A percentile compares a stretch with the other conserved stretches of the same genome.
phyloP scores from a whole-genome alignment of 2,888 invertebrate genomes.

The Geophilus truncorum region DNA sequence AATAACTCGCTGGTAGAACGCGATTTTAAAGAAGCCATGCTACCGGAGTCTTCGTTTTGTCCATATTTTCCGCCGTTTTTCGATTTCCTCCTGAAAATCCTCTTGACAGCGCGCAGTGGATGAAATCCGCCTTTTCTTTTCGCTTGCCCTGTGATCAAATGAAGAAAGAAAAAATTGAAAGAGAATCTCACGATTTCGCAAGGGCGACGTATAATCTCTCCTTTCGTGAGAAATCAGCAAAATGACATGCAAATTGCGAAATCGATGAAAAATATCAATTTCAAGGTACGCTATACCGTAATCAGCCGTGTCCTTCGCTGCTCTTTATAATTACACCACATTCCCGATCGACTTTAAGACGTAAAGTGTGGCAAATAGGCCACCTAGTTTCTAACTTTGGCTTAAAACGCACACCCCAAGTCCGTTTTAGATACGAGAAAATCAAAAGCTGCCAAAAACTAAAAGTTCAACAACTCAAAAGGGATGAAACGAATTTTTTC shows the following conservation, averaged over 20 bases:
- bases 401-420: background rate
- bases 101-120: conserved; percentile 61
- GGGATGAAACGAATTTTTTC: background rate
- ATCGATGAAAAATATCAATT: background rate
- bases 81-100: conserved; percentile 62
- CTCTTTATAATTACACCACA: background rate
- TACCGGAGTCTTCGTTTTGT: background rate
- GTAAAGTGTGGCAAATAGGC: background rate
- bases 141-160: background rate
- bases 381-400: conserved; percentile 6
- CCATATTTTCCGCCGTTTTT: background rate
- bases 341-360: background rate
- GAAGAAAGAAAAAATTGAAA: background rate
- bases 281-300: background rate
- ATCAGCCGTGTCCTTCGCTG: background rate
- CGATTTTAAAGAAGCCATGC: conserved; percentile 51
- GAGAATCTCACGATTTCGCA: background rate
- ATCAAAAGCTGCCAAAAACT: background rate
- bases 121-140: conserved; percentile 59
- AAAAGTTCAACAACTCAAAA: background rate
- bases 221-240: background rate
- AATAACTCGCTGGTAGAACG: conserved; percentile 64
- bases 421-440: background rate
- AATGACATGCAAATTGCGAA: background rate
- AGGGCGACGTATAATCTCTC: too few species aligned